These are phyloP conservation scores for Passer domesticus DNA, from an alignment of 2,113 vertebrate genomes.

Conservation along the genomic window DNA sequence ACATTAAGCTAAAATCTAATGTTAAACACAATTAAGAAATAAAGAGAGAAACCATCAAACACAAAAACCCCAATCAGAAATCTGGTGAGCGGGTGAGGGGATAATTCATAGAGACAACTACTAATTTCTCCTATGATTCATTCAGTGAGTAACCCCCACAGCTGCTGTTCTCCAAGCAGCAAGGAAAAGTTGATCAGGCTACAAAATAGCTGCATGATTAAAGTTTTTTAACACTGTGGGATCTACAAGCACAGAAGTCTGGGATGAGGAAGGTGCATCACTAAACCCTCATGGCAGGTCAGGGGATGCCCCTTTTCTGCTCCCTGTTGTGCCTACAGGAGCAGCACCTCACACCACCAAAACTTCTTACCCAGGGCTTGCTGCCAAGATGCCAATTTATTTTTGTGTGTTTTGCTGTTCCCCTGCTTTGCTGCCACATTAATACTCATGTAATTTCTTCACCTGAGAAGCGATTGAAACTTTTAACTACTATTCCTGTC, in stretches of 20 bases:
- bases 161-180: neutral
- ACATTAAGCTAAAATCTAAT: neutral
- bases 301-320: neutral
- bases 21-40: neutral
- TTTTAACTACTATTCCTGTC: neutral
- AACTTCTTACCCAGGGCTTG: neutral
- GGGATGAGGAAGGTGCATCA: fast-evolving
- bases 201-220: neutral
- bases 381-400: neutral
- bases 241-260: neutral
- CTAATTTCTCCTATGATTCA: conserved; percentile 41
- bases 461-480: neutral
- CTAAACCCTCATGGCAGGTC: neutral
- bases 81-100: neutral
- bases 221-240: neutral
- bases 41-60: neutral
- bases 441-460: neutral
- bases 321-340: neutral
- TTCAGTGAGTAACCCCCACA: conserved; percentile 4
- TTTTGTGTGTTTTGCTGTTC: neutral
- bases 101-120: conserved; percentile 6
- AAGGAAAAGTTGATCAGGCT: neutral
- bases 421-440: neutral
- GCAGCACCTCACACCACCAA: neutral
- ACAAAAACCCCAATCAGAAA: neutral